These are phyloP conservation scores for Sorex maritimensis DNA, from an alignment of 2,797 vertebrate genomes.

Conservation along the genomic window DNA sequence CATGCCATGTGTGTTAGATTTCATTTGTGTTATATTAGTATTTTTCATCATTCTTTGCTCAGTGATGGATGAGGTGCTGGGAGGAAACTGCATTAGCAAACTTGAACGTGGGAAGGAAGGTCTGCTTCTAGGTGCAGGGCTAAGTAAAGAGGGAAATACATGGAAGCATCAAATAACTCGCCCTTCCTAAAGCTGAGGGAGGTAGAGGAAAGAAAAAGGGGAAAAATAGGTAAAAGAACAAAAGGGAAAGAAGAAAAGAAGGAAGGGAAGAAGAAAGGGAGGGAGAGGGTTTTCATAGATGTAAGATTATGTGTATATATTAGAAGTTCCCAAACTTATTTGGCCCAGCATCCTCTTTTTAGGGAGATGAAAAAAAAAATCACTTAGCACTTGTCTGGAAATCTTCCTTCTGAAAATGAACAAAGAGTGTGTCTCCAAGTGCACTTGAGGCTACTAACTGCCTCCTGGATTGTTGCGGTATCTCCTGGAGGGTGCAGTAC, in stretches of 20 bases:
- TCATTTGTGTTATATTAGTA: background rate
- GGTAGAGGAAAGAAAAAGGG: background rate
- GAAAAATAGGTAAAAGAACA: background rate
- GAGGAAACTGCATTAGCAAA: background rate
- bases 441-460: too few relatives aligned
- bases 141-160: background rate
- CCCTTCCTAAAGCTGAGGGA: background rate
- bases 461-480: too few relatives aligned
- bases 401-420: too few relatives aligned
- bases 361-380: too few relatives aligned
- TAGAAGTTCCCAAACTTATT: too few relatives aligned
- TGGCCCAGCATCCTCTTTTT: too few relatives aligned
- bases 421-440: too few relatives aligned
- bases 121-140: background rate
- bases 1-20: background rate
- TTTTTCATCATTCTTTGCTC: background rate
- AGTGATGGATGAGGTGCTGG: background rate
- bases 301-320: too few relatives aligned
- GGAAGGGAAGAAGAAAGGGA: background rate
- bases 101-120: background rate
- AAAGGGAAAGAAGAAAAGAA: background rate
- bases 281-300: background rate
- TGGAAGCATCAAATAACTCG: background rate
- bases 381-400: too few relatives aligned
- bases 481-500: too few relatives aligned